phyloP scores from a whole-genome alignment of 1,140 invertebrate genomes.

The Dendrolimus kikuchii region DNA sequence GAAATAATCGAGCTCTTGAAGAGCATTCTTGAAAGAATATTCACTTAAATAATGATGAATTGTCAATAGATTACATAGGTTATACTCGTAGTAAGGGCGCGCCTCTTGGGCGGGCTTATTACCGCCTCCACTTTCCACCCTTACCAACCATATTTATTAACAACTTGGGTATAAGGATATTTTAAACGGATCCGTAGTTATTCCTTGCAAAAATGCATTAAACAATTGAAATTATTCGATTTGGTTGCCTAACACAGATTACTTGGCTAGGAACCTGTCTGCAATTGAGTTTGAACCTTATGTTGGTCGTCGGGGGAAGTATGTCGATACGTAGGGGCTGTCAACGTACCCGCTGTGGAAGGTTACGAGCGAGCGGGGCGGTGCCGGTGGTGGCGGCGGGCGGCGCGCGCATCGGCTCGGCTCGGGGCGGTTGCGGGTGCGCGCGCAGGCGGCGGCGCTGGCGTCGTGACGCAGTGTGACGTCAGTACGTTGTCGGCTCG shows the following conservation, averaged over 20 bases:
- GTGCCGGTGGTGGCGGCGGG: slow-evolving; percentile 21
- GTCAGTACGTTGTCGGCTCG: slow-evolving; percentile 65
- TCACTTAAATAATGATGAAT: no score
- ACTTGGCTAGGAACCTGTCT: no score
- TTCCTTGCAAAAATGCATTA: no score
- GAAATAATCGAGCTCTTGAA: no score
- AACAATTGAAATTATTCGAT: no score
- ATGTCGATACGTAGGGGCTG: slow-evolving; percentile 36
- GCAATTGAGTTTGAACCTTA: slow-evolving; percentile 10
- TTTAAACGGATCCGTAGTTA: no score
- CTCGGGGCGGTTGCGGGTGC: slow-evolving; percentile 15
- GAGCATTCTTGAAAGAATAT: no score
- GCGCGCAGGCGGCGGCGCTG: slow-evolving; percentile 59
- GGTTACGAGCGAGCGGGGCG: slow-evolving; percentile 42
- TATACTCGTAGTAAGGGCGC: no score
- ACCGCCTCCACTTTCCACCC: slow-evolving; percentile 14
- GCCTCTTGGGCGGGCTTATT: no score
- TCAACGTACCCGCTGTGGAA: slow-evolving; percentile 55
- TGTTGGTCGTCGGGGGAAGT: slow-evolving; percentile 27
- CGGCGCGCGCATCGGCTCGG: slow-evolving; percentile 26
- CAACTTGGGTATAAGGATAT: no score
- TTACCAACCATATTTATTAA: slow-evolving; percentile 7
- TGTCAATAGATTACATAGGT: no score
- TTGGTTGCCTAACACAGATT: no score
- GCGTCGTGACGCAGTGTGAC: slow-evolving; percentile 73